A percentile compares a stretch with the other conserved stretches of the same genome.
Evolutionary conservation across 2,888 invertebrate genomes (phyloP).

Genomic region (Cyaniris semiargus): DNA sequence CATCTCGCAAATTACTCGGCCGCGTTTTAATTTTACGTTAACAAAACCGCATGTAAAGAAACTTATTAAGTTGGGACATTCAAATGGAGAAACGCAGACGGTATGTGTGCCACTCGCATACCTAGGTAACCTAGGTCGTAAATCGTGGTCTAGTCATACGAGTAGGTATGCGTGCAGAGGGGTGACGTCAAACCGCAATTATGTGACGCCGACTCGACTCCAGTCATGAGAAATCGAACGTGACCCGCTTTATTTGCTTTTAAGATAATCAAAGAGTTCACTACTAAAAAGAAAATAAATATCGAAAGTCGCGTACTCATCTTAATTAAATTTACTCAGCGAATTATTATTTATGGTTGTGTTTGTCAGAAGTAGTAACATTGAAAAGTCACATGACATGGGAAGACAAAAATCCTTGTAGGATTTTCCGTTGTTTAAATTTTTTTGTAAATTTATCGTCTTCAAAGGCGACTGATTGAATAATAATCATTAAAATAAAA

Average conservation of each 20-base stretch:
- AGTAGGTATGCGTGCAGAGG: neutral
- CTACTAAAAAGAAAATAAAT: neutral
- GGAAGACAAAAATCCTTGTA: neutral
- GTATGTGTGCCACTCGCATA: constrained; percentile 36
- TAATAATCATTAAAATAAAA: neutral
- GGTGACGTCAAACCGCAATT: constrained; percentile 19
- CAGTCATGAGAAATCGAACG: neutral
- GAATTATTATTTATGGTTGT: neutral
- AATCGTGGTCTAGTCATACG: constrained; percentile 11
- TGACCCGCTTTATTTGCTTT: constrained; percentile 6
- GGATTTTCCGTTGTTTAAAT: neutral
- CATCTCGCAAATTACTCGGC: constrained; percentile 2
- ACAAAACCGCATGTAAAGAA: constrained; percentile 38
- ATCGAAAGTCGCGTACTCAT: neutral
- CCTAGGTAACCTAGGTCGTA: constrained; percentile 24
- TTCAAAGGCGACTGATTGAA: neutral
- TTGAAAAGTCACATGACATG: no score
- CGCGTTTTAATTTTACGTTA: constrained; percentile 24
- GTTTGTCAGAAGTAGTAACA: no score
- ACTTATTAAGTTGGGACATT: constrained; percentile 44
- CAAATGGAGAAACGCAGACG: constrained; percentile 42
- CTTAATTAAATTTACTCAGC: neutral
- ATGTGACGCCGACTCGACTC: constrained; percentile 10
- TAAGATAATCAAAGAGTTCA: neutral
- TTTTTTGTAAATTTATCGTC: neutral